Evolutionary conservation across 2,888 invertebrate genomes (phyloP), one percentile per base, ranked within the genome.

Genomic region (Papilio protenor): DNA sequence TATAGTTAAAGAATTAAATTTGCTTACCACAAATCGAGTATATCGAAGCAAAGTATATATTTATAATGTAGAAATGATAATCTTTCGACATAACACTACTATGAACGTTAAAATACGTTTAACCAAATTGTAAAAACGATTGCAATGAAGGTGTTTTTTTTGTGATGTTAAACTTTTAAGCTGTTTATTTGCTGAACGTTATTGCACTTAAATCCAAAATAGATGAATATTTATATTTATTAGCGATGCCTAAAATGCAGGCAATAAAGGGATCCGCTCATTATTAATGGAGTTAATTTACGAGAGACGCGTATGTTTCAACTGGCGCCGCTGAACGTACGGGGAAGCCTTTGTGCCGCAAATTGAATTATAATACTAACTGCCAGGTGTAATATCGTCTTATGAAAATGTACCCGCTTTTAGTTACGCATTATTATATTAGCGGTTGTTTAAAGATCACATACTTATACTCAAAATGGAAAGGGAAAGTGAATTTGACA

Each of bases 361-460:
- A 77, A 77, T 77, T 77, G 64, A 77, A 77, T 77, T 73, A 77
- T 73, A 55, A 55, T 21, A 40, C 52, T 77, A 77, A 73, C 64
- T 64, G 73, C 66, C 52, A 77, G 72, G 77, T 77, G 73, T 73
- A 73, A 77, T 73, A 73, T 73, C 45, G 73, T 73, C 73, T 40
- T 45, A 73, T 59, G 73, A 59, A 73, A 73, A 55, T 73, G 73
- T 73, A 45, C 57, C 2, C 45, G 73, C 73, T 23, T 59, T 73
- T 73, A 73, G 33, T 59, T 59, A 59, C 59, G 45, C 14, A 72
- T 72, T 57, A 57, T 57, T 47, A 73, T 16, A 47, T 45, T 59
- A 73, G 73, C 45, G 3, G n/a, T 66, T 40, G n/a, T 61, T 23
- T 61, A 23, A 64, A 16, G 55, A 55, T n/a, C 55, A 18, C 1